Base-by-base conservation (phyloP, 2,888 invertebrate genomes). In the Imbricaverruca yamaguchii region DNA sequence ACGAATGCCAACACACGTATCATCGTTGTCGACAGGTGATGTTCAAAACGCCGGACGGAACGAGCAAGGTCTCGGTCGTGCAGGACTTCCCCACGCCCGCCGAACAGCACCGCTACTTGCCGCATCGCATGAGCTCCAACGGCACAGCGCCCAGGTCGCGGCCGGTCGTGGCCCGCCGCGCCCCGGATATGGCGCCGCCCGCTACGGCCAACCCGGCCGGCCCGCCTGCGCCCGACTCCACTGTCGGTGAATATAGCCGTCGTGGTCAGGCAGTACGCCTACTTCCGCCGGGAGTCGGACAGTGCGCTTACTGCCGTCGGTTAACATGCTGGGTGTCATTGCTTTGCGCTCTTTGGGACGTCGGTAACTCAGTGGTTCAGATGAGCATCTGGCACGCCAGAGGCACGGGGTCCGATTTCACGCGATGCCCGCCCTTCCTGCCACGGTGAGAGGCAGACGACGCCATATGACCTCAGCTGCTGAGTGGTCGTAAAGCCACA, bases 31-130 rank as follows among this genome's bases (percentile, higher is more conserved):
- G 86, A 15, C 85, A 92, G 91, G 88, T 92, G 83, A 87, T 91
- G 81, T 91, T 91, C 85, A 91, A 90, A 86, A 91, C 90, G 85
- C 83, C 89, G 89, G 81, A 91, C 90, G 83, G 83, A 21, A 39
- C 39, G 39, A 81, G 81, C 25, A 83, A 84, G 74, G 74, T 53
- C 3, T 53, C 74, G 15, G 9, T 53, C 53, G 53, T 74, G 18
- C 12, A 25, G 15, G 74, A 74, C 21, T 74, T 13, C 74, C 74
- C 53, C 74, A 13, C 53, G 74, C 11, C 74, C 12, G 53, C 74
- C 74, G 74, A 74, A 53, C 23, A 53, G 53, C 74, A 53, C 8
- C 1, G 23, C 18, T 53, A 74, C 74, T 8, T 53, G 2, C 74
- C 18, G 53, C 53, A 21, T 15, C 18, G 6, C 39, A 21, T 53